Conservation (phyloP, 2,113 vertebrate genomes). For the Cinclus cinclus region DNA sequence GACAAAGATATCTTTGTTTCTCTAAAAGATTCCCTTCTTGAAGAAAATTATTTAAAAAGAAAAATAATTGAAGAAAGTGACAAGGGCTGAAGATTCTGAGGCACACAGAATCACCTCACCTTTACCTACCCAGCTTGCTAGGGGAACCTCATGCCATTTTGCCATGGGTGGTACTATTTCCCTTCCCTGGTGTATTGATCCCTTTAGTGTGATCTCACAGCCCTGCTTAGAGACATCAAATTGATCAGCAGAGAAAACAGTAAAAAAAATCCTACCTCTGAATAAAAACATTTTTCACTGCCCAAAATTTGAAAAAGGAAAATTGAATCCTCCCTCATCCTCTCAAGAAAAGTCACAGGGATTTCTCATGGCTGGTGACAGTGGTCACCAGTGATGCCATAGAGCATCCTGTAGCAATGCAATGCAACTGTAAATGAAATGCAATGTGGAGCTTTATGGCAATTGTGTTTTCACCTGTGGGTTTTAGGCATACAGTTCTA, state of each 20-base stretch:
- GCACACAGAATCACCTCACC: neutral
- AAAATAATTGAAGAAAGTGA: neutral
- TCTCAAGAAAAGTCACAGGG: neutral
- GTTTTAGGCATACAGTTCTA: neutral
- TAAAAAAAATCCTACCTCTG: neutral
- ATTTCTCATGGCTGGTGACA: neutral
- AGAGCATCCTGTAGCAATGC: neutral
- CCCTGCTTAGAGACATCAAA: neutral
- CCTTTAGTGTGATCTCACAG: neutral
- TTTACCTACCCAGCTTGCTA: neutral
- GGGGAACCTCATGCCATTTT: neutral
- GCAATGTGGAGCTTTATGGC: neutral
- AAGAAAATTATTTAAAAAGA: neutral
- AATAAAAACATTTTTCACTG: neutral
- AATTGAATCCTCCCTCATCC: neutral
- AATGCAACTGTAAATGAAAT: neutral
- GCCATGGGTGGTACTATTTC: neutral
- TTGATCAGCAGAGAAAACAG: neutral
- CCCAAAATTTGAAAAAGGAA: neutral
- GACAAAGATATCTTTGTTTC: neutral
- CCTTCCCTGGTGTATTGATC: neutral
- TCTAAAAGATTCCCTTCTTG: neutral
- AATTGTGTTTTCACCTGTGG: neutral
- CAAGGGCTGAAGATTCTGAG: neutral
- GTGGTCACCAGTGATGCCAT: neutral